Evolutionary conservation across 2,113 vertebrate genomes (phyloP).

Genomic region (Oplegnathus fasciatus): DNA sequence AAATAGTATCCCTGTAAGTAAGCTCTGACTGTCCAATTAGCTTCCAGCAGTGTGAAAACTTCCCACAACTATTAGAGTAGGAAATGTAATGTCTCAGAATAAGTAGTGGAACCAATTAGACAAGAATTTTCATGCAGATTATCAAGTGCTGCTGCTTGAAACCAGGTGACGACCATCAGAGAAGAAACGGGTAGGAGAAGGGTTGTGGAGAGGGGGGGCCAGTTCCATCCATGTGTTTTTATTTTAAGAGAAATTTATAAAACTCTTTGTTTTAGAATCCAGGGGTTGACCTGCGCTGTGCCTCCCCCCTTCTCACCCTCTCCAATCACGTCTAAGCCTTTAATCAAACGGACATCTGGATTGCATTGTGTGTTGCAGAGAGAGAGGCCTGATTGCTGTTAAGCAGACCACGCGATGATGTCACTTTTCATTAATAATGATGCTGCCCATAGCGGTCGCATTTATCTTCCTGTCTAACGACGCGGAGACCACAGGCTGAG

Average conservation of each 20-base stretch:
- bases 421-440: constrained; percentile 85
- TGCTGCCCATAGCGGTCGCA: constrained; percentile 71
- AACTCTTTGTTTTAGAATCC: constrained; percentile 77
- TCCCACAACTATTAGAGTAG: constrained; percentile 59
- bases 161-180: constrained; percentile 58
- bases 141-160: constrained; percentile 53
- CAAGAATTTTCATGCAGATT: constrained; percentile 65
- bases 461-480: constrained; percentile 76
- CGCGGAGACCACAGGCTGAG: constrained; percentile 42
- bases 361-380: constrained; percentile 72
- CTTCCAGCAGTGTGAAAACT: constrained; percentile 25
- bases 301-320: constrained; percentile 54
- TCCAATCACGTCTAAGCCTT: constrained; percentile 70
- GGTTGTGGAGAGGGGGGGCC: neutral
- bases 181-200: constrained; percentile 19
- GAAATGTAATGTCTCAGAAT: constrained; percentile 55
- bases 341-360: constrained; percentile 84
- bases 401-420: constrained; percentile 83
- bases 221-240: constrained; percentile 78
- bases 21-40: constrained; percentile 10
- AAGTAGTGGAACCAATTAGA: constrained; percentile 69
- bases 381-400: constrained; percentile 80
- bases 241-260: constrained; percentile 78
- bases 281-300: constrained; percentile 59
- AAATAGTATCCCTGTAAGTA: constrained; percentile 4